phyloP scores from a whole-genome alignment of 2,888 invertebrate species.

The Dicranocentrus wangi region DNA sequence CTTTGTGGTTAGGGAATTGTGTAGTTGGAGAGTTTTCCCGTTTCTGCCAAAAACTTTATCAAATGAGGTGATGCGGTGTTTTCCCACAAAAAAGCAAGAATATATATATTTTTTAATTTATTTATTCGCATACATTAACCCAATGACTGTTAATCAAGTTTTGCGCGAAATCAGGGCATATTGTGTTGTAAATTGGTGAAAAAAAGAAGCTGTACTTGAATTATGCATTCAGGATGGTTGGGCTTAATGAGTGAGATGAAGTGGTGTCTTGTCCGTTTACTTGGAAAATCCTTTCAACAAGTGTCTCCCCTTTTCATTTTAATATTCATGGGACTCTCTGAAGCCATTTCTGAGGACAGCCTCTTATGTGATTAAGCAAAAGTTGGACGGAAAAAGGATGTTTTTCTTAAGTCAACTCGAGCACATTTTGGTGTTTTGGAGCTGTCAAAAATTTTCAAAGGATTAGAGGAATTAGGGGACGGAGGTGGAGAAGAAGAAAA shows the following conservation, averaged over 20 bases:
- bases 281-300: slow-evolving; percentile 50
- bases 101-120: too few species aligned
- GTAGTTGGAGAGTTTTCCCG: too few species aligned
- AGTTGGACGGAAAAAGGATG: slow-evolving; percentile 18
- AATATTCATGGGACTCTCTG: slow-evolving; percentile 33
- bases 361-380: slow-evolving; percentile 24
- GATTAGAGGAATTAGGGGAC: slow-evolving; percentile 17
- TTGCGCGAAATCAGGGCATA: too few species aligned
- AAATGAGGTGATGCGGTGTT: too few species aligned
- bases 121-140: too few species aligned
- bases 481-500: slow-evolving; percentile 11
- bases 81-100: too few species aligned
- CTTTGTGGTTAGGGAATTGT: not conserved
- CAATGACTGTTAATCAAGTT: too few species aligned
- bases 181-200: too few species aligned
- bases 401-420: slow-evolving; percentile 20
- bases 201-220: too few species aligned
- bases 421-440: slow-evolving; percentile 41
- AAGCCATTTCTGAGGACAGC: slow-evolving; percentile 4
- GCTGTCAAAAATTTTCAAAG: slow-evolving; percentile 43
- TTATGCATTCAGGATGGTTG: not conserved
- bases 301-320: slow-evolving; percentile 37
- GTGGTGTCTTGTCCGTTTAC: not conserved
- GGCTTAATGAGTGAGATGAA: not conserved
- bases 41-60: too few species aligned